phyloP scores from a whole-genome alignment of 2,888 invertebrate genomes.

The Trichogramma evanescens region DNA sequence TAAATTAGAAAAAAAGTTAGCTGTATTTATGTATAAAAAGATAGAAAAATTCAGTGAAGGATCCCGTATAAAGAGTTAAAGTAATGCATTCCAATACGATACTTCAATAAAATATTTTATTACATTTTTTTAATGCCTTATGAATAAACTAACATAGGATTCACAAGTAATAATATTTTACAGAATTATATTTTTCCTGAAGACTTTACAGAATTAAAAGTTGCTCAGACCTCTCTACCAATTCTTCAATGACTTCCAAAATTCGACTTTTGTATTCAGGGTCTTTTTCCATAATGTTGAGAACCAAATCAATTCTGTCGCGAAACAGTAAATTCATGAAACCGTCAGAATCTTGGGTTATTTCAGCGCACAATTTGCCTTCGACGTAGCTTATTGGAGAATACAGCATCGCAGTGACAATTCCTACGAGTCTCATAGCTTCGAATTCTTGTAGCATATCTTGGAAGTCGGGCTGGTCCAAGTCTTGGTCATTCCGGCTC shows the following conservation, averaged over 20 bases:
- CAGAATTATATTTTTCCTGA: too few species aligned
- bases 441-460: slow-evolving; percentile 30
- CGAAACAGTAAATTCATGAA: slow-evolving; percentile 25
- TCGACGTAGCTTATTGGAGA: slow-evolving; percentile 32
- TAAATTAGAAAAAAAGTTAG: too few species aligned
- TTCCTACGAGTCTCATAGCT: slow-evolving; percentile 32
- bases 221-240: slow-evolving; percentile 13
- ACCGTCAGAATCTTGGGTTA: slow-evolving; percentile 24
- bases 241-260: slow-evolving; percentile 28
- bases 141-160: too few species aligned
- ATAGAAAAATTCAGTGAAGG: too few species aligned
- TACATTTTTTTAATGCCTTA: too few species aligned
- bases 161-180: too few species aligned
- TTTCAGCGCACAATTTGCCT: slow-evolving; percentile 26
- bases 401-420: slow-evolving; percentile 28
- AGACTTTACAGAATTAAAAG: not conserved
- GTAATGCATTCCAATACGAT: too few species aligned
- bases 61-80: too few species aligned
- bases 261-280: slow-evolving; percentile 29
- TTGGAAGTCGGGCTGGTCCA: slow-evolving; percentile 25
- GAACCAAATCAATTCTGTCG: slow-evolving; percentile 27
- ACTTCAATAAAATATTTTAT: too few species aligned
- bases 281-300: slow-evolving; percentile 29
- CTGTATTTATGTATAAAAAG: too few species aligned
- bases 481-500: slow-evolving; percentile 10